Evolutionary conservation across 2,113 vertebrate species (phyloP).

Genomic region (Esox niger): DNA sequence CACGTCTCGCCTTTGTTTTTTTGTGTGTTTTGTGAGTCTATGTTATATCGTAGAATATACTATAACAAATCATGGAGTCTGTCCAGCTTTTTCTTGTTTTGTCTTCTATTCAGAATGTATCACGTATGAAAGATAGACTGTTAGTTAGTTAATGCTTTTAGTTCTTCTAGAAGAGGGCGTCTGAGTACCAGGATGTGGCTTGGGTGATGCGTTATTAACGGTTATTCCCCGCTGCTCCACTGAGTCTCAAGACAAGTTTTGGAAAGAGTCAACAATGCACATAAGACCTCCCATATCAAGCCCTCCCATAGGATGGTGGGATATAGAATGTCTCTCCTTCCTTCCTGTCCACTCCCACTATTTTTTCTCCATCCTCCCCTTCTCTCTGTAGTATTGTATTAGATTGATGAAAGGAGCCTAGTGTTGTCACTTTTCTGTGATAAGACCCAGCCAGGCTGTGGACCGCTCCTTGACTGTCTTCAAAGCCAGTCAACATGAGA

Average conservation of each 20-base stretch:
- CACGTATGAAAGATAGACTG: background rate
- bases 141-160: background rate
- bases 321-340: background rate
- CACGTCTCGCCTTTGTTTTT: slow-evolving; percentile 20
- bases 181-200: slow-evolving; percentile 46
- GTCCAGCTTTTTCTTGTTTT: background rate
- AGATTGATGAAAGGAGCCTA: too few relatives aligned
- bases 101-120: background rate
- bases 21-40: background rate
- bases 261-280: slow-evolving; percentile 34
- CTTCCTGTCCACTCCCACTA: background rate
- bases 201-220: slow-evolving; percentile 59
- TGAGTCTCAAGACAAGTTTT: slow-evolving; percentile 13
- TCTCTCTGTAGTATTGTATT: background rate
- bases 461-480: slow-evolving; percentile 56
- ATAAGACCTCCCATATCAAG: slow-evolving; percentile 55
- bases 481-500: slow-evolving; percentile 43
- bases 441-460: slow-evolving; percentile 48
- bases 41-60: too few relatives aligned
- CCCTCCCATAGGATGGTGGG: slow-evolving; percentile 2
- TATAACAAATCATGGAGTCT: too few relatives aligned
- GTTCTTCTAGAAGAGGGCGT: slow-evolving; percentile 10
- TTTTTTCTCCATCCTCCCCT: slow-evolving; percentile 1
- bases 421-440: slow-evolving; percentile 33
- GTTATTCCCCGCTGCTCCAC: slow-evolving; percentile 43